phyloP scores from a whole-genome alignment of 2,113 vertebrate genomes.

The Coreoperca whiteheadi region DNA sequence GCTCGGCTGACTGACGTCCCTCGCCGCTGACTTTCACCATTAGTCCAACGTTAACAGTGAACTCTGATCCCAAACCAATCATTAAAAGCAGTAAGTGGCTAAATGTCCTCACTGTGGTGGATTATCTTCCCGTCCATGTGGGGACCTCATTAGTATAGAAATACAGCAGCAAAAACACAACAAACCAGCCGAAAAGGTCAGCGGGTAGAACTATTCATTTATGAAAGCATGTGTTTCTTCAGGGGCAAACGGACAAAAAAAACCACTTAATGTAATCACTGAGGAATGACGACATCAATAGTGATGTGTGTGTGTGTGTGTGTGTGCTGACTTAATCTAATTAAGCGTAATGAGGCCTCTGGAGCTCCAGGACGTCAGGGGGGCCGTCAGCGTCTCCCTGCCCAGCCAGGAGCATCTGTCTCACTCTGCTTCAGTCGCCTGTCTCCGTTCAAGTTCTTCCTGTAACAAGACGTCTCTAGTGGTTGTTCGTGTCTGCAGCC shows the following conservation, averaged over 20 bases:
- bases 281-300: constrained; percentile 25
- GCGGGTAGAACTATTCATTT: constrained; percentile 14
- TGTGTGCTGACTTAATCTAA: constrained; percentile 49
- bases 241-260: background rate
- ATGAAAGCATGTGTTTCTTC: constrained; percentile 15
- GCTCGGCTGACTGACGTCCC: background rate
- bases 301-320: constrained; percentile 37
- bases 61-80: background rate
- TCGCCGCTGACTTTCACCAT: background rate
- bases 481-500: background rate
- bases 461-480: background rate
- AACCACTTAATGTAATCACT: constrained; percentile 26
- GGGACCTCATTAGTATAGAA: background rate
- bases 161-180: constrained; percentile 7
- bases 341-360: constrained; percentile 56
- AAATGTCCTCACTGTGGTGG: background rate
- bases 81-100: too few species aligned
- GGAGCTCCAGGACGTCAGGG: constrained; percentile 34
- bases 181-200: constrained; percentile 8
- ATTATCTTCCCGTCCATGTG: background rate
- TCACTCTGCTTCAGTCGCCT: background rate
- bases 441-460: background rate
- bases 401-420: constrained; percentile 29
- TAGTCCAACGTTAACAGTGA: constrained; percentile 5
- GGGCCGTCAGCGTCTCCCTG: constrained; percentile 7